A percentile compares a stretch with the other conserved stretches of the same genome.
Conservation (phyloP, 2,797 vertebrate species). For the Peromyscus attwateri region DNA sequence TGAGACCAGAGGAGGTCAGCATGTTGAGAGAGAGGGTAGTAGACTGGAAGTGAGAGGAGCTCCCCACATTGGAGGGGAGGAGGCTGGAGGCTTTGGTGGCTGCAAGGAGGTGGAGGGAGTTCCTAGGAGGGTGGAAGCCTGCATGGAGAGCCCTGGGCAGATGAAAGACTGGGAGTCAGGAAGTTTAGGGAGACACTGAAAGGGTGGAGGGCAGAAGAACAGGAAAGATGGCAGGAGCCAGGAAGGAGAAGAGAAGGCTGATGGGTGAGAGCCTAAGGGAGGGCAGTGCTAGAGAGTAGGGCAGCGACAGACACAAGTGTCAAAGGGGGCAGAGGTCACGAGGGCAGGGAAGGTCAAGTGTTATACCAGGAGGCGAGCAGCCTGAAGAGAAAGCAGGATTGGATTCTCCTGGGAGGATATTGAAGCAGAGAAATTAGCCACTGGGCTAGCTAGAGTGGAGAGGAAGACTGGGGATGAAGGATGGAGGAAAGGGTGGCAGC, state of each 20-base stretch:
- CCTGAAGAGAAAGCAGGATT: background rate
- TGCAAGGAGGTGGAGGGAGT: background rate
- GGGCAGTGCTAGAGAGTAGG: background rate
- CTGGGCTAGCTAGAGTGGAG: background rate
- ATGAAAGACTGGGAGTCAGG: background rate
- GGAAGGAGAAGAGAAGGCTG: background rate
- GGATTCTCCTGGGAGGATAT: background rate
- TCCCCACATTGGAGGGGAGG: background rate
- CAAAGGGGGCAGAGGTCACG: background rate
- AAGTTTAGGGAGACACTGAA: background rate
- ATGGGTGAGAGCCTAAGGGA: background rate
- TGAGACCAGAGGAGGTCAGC: background rate
- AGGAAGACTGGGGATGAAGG: background rate
- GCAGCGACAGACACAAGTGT: background rate
- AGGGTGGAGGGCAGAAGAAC: background rate
- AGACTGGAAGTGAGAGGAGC: background rate
- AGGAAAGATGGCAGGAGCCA: too few relatives aligned
- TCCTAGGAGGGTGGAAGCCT: background rate
- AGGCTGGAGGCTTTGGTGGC: background rate
- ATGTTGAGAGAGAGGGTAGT: background rate
- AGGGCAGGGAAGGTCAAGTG: background rate
- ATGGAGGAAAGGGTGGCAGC: background rate
- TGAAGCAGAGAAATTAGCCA: background rate
- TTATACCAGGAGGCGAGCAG: background rate
- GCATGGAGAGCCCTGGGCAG: too few relatives aligned